Conservation (phyloP, 2,888 invertebrate genomes). For the Encarsia formosa region DNA sequence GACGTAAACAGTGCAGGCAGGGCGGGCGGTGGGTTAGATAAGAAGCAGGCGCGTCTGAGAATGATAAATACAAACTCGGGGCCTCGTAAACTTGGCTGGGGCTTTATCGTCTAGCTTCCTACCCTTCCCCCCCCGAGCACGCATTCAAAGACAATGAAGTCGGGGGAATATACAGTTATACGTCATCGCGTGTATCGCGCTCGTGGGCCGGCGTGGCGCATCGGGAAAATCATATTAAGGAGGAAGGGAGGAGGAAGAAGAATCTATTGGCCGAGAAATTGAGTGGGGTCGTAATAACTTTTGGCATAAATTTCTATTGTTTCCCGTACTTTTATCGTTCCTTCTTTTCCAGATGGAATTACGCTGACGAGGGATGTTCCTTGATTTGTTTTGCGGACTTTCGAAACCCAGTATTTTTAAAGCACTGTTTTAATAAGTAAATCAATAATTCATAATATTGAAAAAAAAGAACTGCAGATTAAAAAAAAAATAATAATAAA, state of each 20-base stretch:
- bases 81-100: conserved; percentile 41
- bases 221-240: background rate
- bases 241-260: background rate
- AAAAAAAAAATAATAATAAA: too few species aligned
- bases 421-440: too few species aligned
- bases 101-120: conserved; percentile 42
- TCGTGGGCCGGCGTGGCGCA: background rate
- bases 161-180: too few species aligned
- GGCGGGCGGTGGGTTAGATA: background rate
- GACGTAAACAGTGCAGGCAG: background rate
- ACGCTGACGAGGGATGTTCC: too few species aligned
- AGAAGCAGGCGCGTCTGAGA: background rate
- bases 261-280: conserved; percentile 11
- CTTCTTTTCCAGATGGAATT: background rate
- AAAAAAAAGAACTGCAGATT: too few species aligned
- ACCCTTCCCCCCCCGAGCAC: background rate
- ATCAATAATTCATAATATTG: too few species aligned
- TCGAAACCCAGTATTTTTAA: too few species aligned
- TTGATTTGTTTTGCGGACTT: too few species aligned
- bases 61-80: conserved; percentile 48
- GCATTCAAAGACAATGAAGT: conserved; percentile 47
- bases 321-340: background rate
- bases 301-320: conserved; percentile 11
- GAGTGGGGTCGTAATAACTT: conserved; percentile 11
- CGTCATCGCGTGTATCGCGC: background rate